A percentile compares a stretch with the other conserved stretches of the same genome.
Evolutionary conservation across 1,140 invertebrate genomes (phyloP).

Genomic region (Sminthurides bifidus): DNA sequence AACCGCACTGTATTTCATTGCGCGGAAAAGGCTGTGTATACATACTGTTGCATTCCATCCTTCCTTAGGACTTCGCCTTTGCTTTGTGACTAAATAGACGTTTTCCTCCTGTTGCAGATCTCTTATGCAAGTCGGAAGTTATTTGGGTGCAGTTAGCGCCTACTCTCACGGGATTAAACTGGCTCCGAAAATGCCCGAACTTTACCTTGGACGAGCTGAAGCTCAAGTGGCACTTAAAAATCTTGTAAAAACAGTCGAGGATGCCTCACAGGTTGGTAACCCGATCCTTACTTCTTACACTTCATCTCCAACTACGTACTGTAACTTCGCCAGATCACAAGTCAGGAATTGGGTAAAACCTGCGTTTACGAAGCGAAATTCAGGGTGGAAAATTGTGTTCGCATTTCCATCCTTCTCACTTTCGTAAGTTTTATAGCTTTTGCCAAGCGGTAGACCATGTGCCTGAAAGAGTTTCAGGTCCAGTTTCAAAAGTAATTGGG

Average conservation of each 20-base stretch:
- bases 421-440: not conserved
- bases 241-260: constrained; percentile 54
- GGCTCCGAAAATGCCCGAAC: constrained; percentile 55
- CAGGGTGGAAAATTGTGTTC: not conserved
- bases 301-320: not conserved
- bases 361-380: not conserved
- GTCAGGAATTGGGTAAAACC: no score
- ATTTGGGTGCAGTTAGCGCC: constrained; percentile 64
- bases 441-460: no score
- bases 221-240: constrained; percentile 62
- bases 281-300: not conserved
- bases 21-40: not conserved
- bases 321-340: no score
- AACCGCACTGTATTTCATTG: no score
- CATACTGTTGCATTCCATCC: not conserved
- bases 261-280: constrained; percentile 47
- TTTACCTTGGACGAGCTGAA: constrained; percentile 61
- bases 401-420: not conserved
- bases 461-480: no score
- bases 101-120: constrained; percentile 40
- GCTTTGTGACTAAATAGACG: no score
- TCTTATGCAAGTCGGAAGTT: constrained; percentile 61
- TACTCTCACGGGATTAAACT: constrained; percentile 65
- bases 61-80: not conserved
- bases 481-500: no score